Percentiles rank a stretch among this genome's conserved stretches.
Conservation (phyloP, 2,888 invertebrate genomes). For the Spilarctia lutea region DNA sequence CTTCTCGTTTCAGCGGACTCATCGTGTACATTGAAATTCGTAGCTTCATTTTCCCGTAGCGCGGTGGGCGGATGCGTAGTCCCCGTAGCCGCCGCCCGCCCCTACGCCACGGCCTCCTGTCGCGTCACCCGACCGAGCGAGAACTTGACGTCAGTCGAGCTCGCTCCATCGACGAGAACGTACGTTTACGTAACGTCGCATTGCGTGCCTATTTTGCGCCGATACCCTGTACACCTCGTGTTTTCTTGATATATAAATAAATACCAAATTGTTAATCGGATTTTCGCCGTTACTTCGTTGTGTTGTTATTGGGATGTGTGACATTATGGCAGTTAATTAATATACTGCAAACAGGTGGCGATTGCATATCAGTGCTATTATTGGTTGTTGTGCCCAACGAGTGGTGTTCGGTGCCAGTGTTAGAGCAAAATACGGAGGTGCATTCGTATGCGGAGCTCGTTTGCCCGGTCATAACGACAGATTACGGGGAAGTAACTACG, state of each 20-base stretch:
- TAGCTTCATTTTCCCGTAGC: constrained; percentile 77
- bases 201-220: constrained; percentile 52
- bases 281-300: constrained; percentile 27
- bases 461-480: constrained; percentile 44
- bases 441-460: constrained; percentile 60
- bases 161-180: constrained; percentile 58
- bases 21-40: constrained; percentile 66
- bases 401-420: constrained; percentile 68
- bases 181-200: constrained; percentile 49
- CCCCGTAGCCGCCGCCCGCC: constrained; percentile 68
- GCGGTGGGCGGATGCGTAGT: constrained; percentile 74
- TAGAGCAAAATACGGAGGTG: constrained; percentile 64
- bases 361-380: constrained; percentile 72
- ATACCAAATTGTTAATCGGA: constrained; percentile 42
- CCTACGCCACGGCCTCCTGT: constrained; percentile 56
- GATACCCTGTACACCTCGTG: constrained; percentile 56
- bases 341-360: constrained; percentile 72
- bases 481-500: constrained; percentile 58
- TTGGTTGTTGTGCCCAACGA: constrained; percentile 69
- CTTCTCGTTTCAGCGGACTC: constrained; percentile 59
- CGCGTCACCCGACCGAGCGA: constrained; percentile 54
- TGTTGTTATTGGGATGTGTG: constrained; percentile 48
- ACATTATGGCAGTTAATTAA: constrained; percentile 46
- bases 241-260: constrained; percentile 44
- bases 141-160: constrained; percentile 78